Conservation (phyloP, 1,140 invertebrate genomes). For the Periplaneta americana region DNA sequence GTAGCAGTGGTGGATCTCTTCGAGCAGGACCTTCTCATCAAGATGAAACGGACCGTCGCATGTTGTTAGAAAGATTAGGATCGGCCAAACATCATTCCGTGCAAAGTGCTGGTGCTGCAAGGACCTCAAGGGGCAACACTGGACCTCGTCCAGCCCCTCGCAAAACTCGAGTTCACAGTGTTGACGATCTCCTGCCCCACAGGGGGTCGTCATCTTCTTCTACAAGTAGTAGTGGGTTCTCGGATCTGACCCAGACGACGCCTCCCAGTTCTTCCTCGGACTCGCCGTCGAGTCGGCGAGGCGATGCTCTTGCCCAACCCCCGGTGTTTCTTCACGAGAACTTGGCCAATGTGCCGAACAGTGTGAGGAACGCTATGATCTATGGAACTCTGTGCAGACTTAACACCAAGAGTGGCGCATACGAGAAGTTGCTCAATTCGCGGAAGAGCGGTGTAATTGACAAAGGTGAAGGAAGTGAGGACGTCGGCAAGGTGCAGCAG, state of each 20-base stretch:
- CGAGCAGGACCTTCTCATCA: neutral
- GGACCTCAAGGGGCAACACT: no score
- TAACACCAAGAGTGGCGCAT: neutral
- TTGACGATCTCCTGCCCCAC: no score
- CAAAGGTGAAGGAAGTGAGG: no score
- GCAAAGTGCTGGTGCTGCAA: no score
- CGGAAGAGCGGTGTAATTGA: no score
- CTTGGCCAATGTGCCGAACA: conserved; percentile 27
- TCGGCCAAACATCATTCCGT: no score
- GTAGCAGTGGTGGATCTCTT: neutral
- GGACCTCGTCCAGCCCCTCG: no score
- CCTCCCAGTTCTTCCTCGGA: neutral
- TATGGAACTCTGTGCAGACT: conserved; percentile 32
- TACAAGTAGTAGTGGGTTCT: conserved; percentile 9
- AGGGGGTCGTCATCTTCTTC: neutral
- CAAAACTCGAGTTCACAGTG: no score
- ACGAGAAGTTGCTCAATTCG: conserved; percentile 2
- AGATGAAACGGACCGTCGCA: neutral
- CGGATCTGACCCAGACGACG: neutral
- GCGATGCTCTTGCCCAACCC: neutral
- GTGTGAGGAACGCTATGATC: conserved; percentile 33
- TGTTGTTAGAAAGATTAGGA: neutral
- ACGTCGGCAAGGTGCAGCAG: neutral
- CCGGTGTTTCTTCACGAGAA: conserved; percentile 25
- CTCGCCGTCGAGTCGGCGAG: no score